These are phyloP conservation scores for Acanthopagrus latus DNA, from an alignment of 2,797 vertebrate genomes.

Conservation along the genomic window DNA sequence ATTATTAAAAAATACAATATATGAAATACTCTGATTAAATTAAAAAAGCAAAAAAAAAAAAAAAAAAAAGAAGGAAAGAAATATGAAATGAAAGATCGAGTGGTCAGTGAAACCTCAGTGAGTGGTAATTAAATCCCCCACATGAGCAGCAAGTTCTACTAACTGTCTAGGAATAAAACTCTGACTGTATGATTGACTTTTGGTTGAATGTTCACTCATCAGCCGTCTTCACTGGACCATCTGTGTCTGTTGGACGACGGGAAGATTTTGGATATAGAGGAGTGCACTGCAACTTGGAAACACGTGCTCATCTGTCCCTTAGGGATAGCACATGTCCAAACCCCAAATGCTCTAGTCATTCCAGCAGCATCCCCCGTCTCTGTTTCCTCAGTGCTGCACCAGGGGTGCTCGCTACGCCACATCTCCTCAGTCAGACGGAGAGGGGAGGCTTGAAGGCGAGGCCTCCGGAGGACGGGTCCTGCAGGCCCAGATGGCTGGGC, in stretches of 20 bases:
- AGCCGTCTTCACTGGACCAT: constrained; percentile 51
- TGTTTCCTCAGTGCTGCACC: constrained; percentile 56
- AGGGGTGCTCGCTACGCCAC: constrained; percentile 63
- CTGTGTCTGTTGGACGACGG: constrained; percentile 55
- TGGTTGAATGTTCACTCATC: constrained; percentile 37
- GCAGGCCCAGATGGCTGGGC: constrained; percentile 64
- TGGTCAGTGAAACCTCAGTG: neutral
- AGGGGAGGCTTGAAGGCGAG: constrained; percentile 61
- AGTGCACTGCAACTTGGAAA: constrained; percentile 57
- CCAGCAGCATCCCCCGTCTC: constrained; percentile 73
- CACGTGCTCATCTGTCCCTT: constrained; percentile 75
- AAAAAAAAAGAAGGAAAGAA: too few relatives aligned
- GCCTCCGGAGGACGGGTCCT: constrained; percentile 62
- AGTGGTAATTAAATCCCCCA: constrained; percentile 23
- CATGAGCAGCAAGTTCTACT: neutral
- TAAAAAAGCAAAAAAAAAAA: too few relatives aligned
- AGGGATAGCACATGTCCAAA: constrained; percentile 77
- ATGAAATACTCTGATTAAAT: too few relatives aligned
- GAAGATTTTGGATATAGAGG: constrained; percentile 50
- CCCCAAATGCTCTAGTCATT: constrained; percentile 70
- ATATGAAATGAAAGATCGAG: neutral
- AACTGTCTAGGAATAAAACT: constrained; percentile 54
- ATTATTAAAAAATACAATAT: constrained; percentile 13
- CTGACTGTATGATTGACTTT: constrained; percentile 14
- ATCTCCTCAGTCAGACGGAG: constrained; percentile 73